Conservation (phyloP, 2,888 invertebrate species). For the Microplitis manilae region DNA sequence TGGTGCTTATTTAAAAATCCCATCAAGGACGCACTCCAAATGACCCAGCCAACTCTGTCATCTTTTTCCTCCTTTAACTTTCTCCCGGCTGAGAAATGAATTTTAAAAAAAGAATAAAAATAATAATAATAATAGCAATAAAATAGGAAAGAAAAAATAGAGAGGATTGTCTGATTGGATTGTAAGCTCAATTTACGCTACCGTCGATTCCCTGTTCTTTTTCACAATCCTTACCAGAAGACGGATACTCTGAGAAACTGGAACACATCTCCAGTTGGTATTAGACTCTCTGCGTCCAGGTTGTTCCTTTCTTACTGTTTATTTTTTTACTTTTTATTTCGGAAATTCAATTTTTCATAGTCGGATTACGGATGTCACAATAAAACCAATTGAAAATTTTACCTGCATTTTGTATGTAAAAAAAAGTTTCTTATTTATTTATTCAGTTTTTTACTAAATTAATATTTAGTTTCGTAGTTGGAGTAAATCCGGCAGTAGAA, state of each 20-base stretch:
- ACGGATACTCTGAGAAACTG: conserved; percentile 28
- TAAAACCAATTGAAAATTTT: not conserved
- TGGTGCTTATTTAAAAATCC: conserved; percentile 70
- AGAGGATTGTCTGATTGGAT: conserved; percentile 62
- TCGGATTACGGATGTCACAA: conserved; percentile 5
- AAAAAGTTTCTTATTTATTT: not conserved
- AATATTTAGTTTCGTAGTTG: too few species aligned
- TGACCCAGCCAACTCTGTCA: conserved; percentile 38
- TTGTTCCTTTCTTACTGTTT: conserved; percentile 8
- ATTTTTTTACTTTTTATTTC: not conserved
- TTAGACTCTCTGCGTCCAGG: conserved; percentile 26
- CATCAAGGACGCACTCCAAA: conserved; percentile 62
- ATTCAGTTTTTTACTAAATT: not conserved
- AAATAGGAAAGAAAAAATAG: conserved; percentile 7
- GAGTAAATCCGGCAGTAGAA: not conserved
- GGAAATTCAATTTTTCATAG: conserved; percentile 7
- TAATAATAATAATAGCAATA: conserved; percentile 2
- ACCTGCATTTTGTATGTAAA: not conserved
- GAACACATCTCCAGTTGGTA: conserved; percentile 37
- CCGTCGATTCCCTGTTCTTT: conserved; percentile 52
- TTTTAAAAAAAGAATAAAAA: conserved; percentile 11
- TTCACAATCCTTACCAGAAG: conserved; percentile 23
- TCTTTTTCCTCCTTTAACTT: conserved; percentile 36
- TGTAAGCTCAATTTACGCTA: conserved; percentile 69
- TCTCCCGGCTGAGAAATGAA: conserved; percentile 21